Conservation (phyloP, 2,113 vertebrate genomes). For the Dinomys branickii region DNA sequence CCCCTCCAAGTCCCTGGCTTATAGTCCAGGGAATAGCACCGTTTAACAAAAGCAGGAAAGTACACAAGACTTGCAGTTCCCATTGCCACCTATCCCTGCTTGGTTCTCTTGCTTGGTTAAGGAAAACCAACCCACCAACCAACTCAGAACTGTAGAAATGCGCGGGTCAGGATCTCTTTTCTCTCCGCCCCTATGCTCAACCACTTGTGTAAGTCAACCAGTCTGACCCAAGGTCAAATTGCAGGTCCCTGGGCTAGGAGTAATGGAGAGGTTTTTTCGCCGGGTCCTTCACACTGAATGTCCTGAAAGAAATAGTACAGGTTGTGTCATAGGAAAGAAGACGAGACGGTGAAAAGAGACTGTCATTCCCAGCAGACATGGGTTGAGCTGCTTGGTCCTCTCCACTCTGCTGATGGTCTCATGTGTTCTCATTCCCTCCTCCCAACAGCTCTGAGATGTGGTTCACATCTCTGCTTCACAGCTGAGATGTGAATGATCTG, state of each 20-base stretch:
- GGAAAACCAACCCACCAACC: background rate
- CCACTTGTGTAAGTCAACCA: background rate
- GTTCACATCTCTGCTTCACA: background rate
- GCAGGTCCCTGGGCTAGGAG: background rate
- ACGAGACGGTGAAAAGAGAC: background rate
- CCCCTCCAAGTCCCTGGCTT: background rate
- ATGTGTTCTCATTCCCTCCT: background rate
- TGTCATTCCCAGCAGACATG: accelerated
- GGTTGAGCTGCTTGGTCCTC: background rate
- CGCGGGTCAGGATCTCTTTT: background rate
- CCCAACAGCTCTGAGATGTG: background rate
- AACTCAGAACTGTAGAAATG: background rate
- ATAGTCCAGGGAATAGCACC: background rate
- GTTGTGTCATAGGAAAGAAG: background rate
- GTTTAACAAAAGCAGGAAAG: background rate
- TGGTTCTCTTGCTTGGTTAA: background rate
- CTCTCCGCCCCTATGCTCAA: background rate
- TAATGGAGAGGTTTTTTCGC: too few species aligned
- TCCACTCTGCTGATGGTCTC: background rate
- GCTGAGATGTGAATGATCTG: background rate
- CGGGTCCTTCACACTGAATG: background rate
- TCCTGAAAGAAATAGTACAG: background rate
- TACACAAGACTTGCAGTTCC: background rate
- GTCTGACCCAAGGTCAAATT: background rate
- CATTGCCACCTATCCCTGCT: background rate